Base-by-base conservation (phyloP, 2,888 invertebrate genomes). In the Erpobdella octoculata region DNA sequence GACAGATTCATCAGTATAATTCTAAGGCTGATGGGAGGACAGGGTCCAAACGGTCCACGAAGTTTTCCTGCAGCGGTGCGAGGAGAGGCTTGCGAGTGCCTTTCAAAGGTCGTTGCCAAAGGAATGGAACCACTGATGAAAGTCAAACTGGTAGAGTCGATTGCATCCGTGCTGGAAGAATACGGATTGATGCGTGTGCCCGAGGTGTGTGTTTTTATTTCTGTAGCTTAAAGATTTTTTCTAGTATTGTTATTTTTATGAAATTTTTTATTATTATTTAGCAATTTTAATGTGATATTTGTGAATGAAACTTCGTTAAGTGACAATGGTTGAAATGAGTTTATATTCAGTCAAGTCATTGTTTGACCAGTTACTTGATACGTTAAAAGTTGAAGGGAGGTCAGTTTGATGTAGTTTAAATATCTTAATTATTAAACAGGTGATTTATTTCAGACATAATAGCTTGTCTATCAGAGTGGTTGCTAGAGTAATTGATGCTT, bases 91-190 rank as follows among this genome's bases (percentile, higher is more conserved):
- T 85, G 85, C 68, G 85, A 86, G 74, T 86, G 86, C 75, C 83
- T 87, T 59, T 81, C 82, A 74, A 85, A 85, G 73, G 84, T 87
- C 48, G 79, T 87, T 62, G 81, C 81, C 72, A 87, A 87, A 78
- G 87, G 87, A 74, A 87, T 87, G 87, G 86, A 86, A n/a, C 85
- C 86, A 1, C 76, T 83, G 15, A 84, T 84, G 41, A 87, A 87
- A 78, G 81, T 84, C 1, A 82, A 84, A 73, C 80, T 87, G 12
- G 83, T 86, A 21, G 84, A 85, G 75, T 84, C 84, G 3, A 84
- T 86, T 75, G 80, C 83, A 33, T 76, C 79, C 46, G 81, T 85
- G 1, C 77, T 86, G 53, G 80, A 84, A 46, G 79, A 79, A 73
- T 80, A 82, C 53, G 83, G 84, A 25, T 21, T 73, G 18, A 68